Base-by-base conservation (phyloP, 1,140 invertebrate genomes). In the Lepeophtheirus salmonis region DNA sequence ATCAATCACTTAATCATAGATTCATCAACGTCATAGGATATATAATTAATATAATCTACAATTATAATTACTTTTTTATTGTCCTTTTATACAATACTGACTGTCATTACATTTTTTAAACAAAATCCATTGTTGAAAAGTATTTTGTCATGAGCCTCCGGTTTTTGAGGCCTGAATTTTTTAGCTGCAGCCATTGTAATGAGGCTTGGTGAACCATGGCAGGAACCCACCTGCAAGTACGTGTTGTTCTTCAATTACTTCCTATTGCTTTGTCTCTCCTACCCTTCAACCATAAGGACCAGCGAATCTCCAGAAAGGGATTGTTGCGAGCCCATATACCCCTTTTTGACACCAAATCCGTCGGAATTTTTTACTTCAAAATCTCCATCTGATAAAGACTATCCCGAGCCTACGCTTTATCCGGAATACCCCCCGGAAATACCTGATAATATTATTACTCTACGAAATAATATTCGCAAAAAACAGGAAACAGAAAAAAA, bases 261-360 rank as follows among this genome's bases (percentile, higher is more conserved):
- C n/a, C 30, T 41, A 6, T 10, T 41, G 6, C 30, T 41, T n/a
- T 41, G 30, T n/a, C 30, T 41, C 30, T 41, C 30, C 6, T n/a
- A 6, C n/a, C 30, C 30, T 41, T n/a, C n/a, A 6, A 10, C 18
- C 50, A 16, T 21, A 16, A 16, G 18, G 57, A 30, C 57, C 30
- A 60, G 57, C 49, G 57, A 60, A 24, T 60, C 57, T 12, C 57
- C 57, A n/a, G 57, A 60, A 30, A 21, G 57, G 20, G 57, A 60
- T 12, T 60, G 57, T 30, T 60, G 57, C 23, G 57, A 60, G 18
- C 57, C 57, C 2, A 24, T 60, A 2, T 60, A 60, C 49, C 30
- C 57, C 16, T 60, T 60, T 26, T 14, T 52, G 4, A 17, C 49
- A 18, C 30, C 57, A 21, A 16, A 13, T 1, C 21, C 20, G 18